These are phyloP conservation scores for Cephus nigrinus DNA, from an alignment of 2,888 invertebrate genomes.

Conservation along the genomic window DNA sequence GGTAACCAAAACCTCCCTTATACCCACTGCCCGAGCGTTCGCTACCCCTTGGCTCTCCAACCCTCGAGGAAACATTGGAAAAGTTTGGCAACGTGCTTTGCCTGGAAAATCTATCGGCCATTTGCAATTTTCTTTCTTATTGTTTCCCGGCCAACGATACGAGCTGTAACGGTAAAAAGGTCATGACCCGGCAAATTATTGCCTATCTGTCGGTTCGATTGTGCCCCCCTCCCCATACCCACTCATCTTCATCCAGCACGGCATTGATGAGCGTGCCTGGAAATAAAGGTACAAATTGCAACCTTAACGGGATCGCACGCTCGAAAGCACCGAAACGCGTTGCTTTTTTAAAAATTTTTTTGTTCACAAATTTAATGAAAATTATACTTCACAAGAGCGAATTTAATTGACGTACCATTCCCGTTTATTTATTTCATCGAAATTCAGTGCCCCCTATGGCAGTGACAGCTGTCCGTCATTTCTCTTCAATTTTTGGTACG, in stretches of 20 bases:
- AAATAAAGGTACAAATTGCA: neutral
- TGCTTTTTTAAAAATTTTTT: neutral
- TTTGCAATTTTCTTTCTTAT: neutral
- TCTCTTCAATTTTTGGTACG: neutral
- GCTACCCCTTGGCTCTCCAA: neutral
- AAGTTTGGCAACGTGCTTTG: neutral
- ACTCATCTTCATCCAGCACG: neutral
- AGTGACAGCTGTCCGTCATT: neutral
- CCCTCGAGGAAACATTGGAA: neutral
- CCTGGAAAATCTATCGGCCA: neutral
- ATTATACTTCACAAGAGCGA: neutral
- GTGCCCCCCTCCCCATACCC: too few relatives aligned
- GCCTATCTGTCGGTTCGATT: neutral
- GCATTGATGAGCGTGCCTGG: neutral
- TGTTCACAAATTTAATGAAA: neutral
- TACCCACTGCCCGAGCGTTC: neutral
- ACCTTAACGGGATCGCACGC: neutral
- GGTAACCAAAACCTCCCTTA: too few relatives aligned
- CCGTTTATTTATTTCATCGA: neutral
- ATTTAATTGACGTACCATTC: neutral
- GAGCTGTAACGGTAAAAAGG: neutral
- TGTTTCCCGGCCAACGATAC: neutral
- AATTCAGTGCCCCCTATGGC: neutral
- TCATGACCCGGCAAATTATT: neutral
- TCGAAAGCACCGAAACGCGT: neutral